Base-by-base conservation (phyloP, 2,113 vertebrate genomes). In the Sebastes schlegelii region DNA sequence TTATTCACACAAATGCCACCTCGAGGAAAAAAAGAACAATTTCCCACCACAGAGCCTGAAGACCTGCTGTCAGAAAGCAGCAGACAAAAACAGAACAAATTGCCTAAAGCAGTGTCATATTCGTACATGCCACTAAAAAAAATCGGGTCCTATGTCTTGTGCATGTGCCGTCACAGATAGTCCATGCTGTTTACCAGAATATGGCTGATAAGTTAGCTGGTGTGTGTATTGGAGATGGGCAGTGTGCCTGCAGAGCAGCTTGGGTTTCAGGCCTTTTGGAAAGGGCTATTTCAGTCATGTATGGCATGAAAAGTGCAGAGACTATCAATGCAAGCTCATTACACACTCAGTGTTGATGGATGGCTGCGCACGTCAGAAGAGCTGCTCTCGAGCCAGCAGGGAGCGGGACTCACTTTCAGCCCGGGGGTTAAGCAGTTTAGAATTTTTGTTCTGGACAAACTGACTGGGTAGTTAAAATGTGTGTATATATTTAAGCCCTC, bases 251-350 rank as follows among this genome's bases (percentile, higher is more conserved):
- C 52, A 64, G 79, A 83, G 34, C 67, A 68, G 69, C 74, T 82
- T 80, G 60, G 77, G 73, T 88, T 82, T 77, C 80, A 89, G 82
- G 61, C 16, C 58, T 71, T 72, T 85, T 57, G 52, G 71, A 88
- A 87, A 79, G 80, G 85, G 92, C 54, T 87, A 61, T 91, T 88
- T 92, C 93, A 95, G 91, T 79, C 75, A 91, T 85, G 86, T 86
- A 52, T 9, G 70, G 89, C 78, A 87, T 86, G 84, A 77, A 68
- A 62, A 88, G 80, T 82, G 45, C 81, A 83, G 71, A 23, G 72
- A 46, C 6, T 88, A 61, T 86, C 64, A 85, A 42, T 66, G 71
- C 79, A 80, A 74, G 80, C 86, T 92, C 63, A 76, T 93, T 89
- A 85, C 90, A 87, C 60, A 67, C 78, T 60, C 77, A 63, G 63